Evolutionary conservation across 1,140 invertebrate genomes (phyloP).

Genomic region (Cherax destructor): DNA sequence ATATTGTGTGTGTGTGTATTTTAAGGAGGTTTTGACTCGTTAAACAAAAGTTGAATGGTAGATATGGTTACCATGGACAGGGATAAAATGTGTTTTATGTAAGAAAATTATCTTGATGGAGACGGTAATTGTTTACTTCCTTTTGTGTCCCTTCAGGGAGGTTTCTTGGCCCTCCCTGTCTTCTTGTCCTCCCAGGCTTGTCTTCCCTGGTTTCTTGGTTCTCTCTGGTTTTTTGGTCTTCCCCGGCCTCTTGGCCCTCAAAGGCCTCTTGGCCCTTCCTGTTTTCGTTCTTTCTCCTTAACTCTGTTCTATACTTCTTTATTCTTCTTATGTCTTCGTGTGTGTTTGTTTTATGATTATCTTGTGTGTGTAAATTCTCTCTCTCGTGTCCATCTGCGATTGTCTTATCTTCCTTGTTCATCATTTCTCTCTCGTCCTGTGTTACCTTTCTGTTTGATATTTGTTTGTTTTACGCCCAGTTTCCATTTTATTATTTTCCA

Average conservation of each 20-base stretch:
- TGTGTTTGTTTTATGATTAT: no score
- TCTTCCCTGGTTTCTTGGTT: no score
- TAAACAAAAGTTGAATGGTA: neutral
- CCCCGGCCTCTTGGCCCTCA: no score
- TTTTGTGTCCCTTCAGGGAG: neutral
- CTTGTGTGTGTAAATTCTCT: no score
- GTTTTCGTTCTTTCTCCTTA: no score
- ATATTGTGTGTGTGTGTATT: neutral
- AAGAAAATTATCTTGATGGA: slow-evolving; percentile 11
- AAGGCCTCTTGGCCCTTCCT: no score
- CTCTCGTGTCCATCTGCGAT: neutral
- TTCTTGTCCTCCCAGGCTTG: neutral
- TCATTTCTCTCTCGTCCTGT: neutral
- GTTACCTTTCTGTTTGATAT: no score
- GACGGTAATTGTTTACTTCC: slow-evolving; percentile 26
- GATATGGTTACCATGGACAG: neutral
- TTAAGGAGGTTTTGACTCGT: neutral
- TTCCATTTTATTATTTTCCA: no score
- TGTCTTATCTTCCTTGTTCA: neutral
- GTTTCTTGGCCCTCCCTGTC: neutral
- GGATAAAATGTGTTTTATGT: neutral
- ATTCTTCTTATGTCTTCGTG: no score
- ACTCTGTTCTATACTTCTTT: no score
- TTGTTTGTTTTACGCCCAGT: no score
- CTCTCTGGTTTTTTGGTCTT: no score